Percentiles rank a stretch among this genome's conserved stretches.
Evolutionary conservation across 2,888 invertebrate genomes (phyloP).

Genomic region (Meloe dianella): DNA sequence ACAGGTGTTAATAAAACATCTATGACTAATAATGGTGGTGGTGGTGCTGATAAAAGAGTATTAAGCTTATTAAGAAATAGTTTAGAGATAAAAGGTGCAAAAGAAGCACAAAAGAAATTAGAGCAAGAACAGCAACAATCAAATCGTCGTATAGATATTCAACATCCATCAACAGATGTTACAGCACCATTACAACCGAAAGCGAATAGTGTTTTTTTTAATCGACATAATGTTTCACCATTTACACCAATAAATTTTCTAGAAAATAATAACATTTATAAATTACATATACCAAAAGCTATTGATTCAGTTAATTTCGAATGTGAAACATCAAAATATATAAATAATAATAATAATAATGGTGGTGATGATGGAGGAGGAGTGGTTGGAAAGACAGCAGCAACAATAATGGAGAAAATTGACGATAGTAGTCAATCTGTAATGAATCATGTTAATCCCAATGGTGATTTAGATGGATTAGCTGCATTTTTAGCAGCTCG

Average conservation of each 20-base stretch:
- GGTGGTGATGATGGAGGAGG: background rate
- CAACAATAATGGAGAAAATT: constrained; percentile 17
- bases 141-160: constrained; percentile 49
- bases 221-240: constrained; percentile 63
- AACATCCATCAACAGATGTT: constrained; percentile 58
- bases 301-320: constrained; percentile 69
- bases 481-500: constrained; percentile 72
- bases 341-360: background rate
- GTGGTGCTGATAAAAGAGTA: constrained; percentile 73
- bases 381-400: background rate
- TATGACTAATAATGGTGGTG: constrained; percentile 41
- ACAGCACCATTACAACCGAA: constrained; percentile 59
- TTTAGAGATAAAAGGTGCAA: constrained; percentile 69
- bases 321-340: constrained; percentile 50
- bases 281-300: constrained; percentile 72
- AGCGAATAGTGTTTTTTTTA: constrained; percentile 55
- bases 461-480: constrained; percentile 62
- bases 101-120: constrained; percentile 63
- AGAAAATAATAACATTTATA: constrained; percentile 63
- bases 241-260: constrained; percentile 64
- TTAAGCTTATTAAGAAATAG: constrained; percentile 74
- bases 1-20: constrained; percentile 32
- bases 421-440: constrained; percentile 41
- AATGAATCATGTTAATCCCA: constrained; percentile 43
- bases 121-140: constrained; percentile 53